Base-by-base conservation (phyloP, 1,140 invertebrate genomes). In the Drosophila obscura region DNA sequence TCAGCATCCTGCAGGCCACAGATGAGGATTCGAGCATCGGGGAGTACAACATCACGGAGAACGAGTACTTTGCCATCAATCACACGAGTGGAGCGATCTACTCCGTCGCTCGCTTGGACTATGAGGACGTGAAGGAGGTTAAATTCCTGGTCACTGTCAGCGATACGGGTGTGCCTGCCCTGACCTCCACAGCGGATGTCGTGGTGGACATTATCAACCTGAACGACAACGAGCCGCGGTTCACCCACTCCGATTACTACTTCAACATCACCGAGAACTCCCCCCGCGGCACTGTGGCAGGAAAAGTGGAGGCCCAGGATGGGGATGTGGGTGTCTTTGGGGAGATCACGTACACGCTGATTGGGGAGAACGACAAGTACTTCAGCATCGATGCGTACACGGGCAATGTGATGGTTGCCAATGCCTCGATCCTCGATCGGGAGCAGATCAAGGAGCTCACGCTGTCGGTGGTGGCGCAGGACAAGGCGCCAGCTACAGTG, bases 161-260 rank as follows among this genome's bases (percentile, higher is more conserved):
- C 74, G 97, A 98, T 92, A 95, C 95, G 1, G 97, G 83, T 16
- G 94, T 97, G 0, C 97, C 97, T 2, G 95, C 96, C 77, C 92
- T 96, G 46, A 95, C 95, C 6, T 94, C 96, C 0, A 94, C 94
- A 0, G 96, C 96, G 0, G 93, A 94, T 13, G 94, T 99, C 4
- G 94, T 93, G 6, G 95, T 98, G 0, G 94, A 95, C 43, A 94
- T 98, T 11, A 93, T 95, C 19, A 98, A 98, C 87, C 94, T 97
- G 0, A 98, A 98, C 80, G 97, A 98, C 84, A 96, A 97, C 79
- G 94, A 95, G 90, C 97, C 97, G 0, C 93, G 94, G 43, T 98
- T 98, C 84, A 93, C 93, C 13, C 92, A 94, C 87, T 77, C 92
- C 7, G 92, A 93, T 6, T 98, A 98, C 89, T 94, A 94, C 31